These are phyloP conservation scores for Anthonomus grandis DNA, from an alignment of 1,140 invertebrate species.

Conservation along the genomic window DNA sequence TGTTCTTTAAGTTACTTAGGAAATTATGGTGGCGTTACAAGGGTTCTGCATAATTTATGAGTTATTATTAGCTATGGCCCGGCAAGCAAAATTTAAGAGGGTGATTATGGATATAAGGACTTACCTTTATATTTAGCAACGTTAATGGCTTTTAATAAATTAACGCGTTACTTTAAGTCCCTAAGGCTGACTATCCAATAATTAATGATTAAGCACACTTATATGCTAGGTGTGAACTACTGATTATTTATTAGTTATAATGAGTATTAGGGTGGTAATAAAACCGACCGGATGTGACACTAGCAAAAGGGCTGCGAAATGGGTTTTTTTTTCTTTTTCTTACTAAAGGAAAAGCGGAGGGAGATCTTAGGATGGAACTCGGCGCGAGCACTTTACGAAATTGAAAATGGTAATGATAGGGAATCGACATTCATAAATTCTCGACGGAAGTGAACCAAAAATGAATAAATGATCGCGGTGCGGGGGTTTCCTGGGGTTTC, in stretches of 20 bases:
- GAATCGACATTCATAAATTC: conserved; percentile 25
- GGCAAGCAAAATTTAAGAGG: conserved; percentile 7
- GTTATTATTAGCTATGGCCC: not conserved
- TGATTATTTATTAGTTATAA: not conserved
- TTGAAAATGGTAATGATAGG: conserved; percentile 29
- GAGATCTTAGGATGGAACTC: conserved; percentile 9
- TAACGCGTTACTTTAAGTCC: not conserved
- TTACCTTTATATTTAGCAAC: no score
- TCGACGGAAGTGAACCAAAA: conserved; percentile 14
- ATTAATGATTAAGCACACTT: not conserved
- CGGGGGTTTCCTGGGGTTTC: no score
- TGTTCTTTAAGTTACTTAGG: not conserved
- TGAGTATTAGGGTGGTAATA: not conserved
- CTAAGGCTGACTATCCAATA: not conserved
- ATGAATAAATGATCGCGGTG: no score
- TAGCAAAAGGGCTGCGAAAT: not conserved
- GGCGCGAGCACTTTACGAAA: conserved; percentile 22
- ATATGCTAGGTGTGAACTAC: not conserved
- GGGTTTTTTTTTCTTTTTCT: conserved; percentile 13
- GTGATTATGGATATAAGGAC: conserved; percentile 8
- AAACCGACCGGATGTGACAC: not conserved
- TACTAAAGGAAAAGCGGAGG: conserved; percentile 6
- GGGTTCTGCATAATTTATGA: conserved; percentile 5
- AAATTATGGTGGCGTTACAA: conserved; percentile 2
- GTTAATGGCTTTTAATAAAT: not conserved